A percentile compares a stretch with the other conserved stretches of the same genome.
These are phyloP conservation scores for Anableps anableps DNA, from an alignment of 2,797 vertebrate species.

Conservation along the genomic window DNA sequence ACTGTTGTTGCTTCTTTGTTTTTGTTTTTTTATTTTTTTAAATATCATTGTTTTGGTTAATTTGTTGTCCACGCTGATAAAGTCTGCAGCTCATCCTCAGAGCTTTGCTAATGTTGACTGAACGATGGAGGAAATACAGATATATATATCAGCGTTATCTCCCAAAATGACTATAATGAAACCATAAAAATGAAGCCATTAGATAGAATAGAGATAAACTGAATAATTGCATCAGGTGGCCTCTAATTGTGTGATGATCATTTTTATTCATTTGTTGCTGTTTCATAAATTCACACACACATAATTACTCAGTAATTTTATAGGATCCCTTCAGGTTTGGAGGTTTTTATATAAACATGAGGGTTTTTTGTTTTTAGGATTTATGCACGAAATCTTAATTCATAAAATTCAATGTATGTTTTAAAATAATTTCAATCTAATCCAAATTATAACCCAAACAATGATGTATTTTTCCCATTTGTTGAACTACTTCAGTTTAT, in stretches of 20 bases:
- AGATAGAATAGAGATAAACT: slow-evolving; percentile 26
- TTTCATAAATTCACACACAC: neutral
- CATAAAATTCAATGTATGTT: neutral
- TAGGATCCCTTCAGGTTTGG: neutral
- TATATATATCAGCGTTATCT: slow-evolving; percentile 37
- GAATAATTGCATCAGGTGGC: slow-evolving; percentile 5
- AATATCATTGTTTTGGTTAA: slow-evolving; percentile 61
- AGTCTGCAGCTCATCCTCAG: slow-evolving; percentile 48
- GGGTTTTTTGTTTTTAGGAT: too few relatives aligned
- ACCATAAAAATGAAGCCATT: slow-evolving; percentile 27
- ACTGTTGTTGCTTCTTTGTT: slow-evolving; percentile 49
- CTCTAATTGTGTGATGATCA: slow-evolving; percentile 10
- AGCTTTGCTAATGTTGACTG: slow-evolving; percentile 58
- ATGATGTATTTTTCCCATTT: neutral
- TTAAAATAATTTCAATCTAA: neutral
- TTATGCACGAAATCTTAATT: neutral
- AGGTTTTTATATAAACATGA: neutral
- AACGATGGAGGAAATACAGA: slow-evolving; percentile 26
- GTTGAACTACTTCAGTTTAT: neutral
- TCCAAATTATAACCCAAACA: neutral
- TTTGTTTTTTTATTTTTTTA: slow-evolving; percentile 31
- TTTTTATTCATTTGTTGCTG: neutral
- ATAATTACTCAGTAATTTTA: slow-evolving; percentile 2
- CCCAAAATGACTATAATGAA: slow-evolving; percentile 42
- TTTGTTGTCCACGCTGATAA: slow-evolving; percentile 53